Conservation (phyloP, 2,888 invertebrate genomes). For the Stegana nigrithorax region DNA sequence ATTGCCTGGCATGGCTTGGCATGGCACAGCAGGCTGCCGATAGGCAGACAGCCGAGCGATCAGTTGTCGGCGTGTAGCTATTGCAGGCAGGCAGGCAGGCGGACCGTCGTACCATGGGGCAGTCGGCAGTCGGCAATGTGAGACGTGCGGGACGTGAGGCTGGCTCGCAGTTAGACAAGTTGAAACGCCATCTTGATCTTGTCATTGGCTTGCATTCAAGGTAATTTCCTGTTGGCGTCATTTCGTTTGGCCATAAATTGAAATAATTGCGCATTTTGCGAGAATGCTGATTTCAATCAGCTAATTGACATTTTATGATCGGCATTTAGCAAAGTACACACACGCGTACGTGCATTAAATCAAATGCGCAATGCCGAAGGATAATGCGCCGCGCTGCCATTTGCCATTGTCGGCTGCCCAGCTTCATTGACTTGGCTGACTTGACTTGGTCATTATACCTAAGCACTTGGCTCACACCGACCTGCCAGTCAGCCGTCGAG, state of each 20-base stretch:
- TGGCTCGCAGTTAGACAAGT: neutral
- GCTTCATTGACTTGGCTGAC: no score
- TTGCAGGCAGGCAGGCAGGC: neutral
- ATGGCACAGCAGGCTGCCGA: neutral
- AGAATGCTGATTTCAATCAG: constrained; percentile 47
- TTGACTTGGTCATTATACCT: no score
- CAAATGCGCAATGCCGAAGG: neutral
- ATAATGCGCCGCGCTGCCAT: no score
- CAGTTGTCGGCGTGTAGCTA: no score
- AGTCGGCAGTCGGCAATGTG: neutral
- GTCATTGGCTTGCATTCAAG: constrained; percentile 37
- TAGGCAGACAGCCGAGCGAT: no score
- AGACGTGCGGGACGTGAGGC: neutral
- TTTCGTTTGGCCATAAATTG: constrained; percentile 43
- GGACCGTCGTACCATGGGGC: constrained; percentile 5
- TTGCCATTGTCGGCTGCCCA: no score
- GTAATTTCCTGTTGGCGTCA: constrained; percentile 38
- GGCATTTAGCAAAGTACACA: constrained; percentile 39
- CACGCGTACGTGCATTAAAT: neutral
- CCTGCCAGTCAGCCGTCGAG: neutral
- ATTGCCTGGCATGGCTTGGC: no score
- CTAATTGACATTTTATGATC: constrained; percentile 58
- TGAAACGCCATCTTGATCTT: constrained; percentile 39
- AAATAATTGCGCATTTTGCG: constrained; percentile 40
- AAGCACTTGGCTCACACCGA: neutral